Conservation (phyloP, 2,113 vertebrate genomes). For the Meriones unguiculatus region DNA sequence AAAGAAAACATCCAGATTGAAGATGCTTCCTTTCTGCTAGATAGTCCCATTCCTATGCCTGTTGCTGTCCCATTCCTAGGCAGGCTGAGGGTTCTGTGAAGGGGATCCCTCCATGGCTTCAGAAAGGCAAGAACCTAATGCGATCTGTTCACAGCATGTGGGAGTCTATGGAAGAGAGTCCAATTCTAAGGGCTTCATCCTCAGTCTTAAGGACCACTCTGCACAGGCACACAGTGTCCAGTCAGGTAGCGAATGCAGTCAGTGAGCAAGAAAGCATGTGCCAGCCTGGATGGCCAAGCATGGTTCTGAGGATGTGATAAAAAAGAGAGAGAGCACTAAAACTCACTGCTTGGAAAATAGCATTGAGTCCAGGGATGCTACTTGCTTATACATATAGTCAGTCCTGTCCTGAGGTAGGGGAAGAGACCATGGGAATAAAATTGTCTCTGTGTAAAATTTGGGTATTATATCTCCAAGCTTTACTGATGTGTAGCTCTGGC, state of each 20-base stretch:
- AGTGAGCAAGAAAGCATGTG: rapidly evolving
- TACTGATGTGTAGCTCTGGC: rapidly evolving
- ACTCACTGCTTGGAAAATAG: neutral
- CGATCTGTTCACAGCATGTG: rapidly evolving
- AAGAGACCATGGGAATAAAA: rapidly evolving
- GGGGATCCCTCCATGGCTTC: rapidly evolving
- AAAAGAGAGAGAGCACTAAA: neutral
- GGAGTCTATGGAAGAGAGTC: neutral
- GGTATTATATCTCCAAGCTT: too few relatives aligned
- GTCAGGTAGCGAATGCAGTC: rapidly evolving
- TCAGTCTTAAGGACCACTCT: rapidly evolving
- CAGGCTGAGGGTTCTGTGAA: rapidly evolving
- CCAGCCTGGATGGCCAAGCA: too few relatives aligned
- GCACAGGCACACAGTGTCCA: rapidly evolving
- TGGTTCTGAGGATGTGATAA: rapidly evolving
- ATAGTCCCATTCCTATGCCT: rapidly evolving
- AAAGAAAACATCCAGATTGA: neutral
- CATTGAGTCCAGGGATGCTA: neutral
- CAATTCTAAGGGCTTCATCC: rapidly evolving
- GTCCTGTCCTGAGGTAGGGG: too few relatives aligned
- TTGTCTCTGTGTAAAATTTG: rapidly evolving
- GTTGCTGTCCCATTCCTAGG: too few relatives aligned
- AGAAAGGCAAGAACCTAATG: rapidly evolving
- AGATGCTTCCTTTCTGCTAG: neutral
- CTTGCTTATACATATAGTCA: neutral